phyloP scores from a whole-genome alignment of 2,797 vertebrate species.

The Streptopelia turtur region DNA sequence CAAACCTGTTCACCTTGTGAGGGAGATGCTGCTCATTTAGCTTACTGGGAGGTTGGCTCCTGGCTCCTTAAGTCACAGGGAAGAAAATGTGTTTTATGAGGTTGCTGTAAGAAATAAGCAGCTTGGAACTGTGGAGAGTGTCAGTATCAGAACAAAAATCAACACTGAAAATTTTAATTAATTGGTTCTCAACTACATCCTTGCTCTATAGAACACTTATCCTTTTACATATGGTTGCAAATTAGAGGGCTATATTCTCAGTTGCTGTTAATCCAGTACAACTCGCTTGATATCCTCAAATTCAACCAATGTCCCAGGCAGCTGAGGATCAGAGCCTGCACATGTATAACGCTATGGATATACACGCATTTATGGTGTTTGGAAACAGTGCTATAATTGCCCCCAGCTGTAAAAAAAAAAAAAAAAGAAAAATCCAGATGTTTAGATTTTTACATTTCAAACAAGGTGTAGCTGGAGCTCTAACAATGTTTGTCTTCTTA shows the following conservation, averaged over 20 bases:
- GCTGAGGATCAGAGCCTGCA: conserved; percentile 7
- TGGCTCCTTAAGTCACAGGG: not conserved
- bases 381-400: conserved; percentile 10
- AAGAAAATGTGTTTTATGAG: not conserved
- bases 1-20: not conserved
- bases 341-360: not conserved
- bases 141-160: not conserved
- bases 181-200: not conserved
- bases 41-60: not conserved
- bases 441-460: conserved; percentile 23
- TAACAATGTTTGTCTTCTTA: not conserved
- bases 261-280: not conserved
- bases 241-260: not conserved
- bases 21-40: not conserved
- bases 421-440: not conserved
- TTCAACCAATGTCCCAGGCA: conserved; percentile 21
- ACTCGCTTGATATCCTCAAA: not conserved
- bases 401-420: not conserved
- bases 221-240: not conserved
- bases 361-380: not conserved
- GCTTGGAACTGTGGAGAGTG: not conserved
- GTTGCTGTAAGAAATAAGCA: not conserved
- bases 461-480: not conserved
- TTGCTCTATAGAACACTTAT: not conserved
- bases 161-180: not conserved